These are phyloP conservation scores for Eristalinus sepulchralis DNA, from an alignment of 2,888 invertebrate species.

Conservation along the genomic window DNA sequence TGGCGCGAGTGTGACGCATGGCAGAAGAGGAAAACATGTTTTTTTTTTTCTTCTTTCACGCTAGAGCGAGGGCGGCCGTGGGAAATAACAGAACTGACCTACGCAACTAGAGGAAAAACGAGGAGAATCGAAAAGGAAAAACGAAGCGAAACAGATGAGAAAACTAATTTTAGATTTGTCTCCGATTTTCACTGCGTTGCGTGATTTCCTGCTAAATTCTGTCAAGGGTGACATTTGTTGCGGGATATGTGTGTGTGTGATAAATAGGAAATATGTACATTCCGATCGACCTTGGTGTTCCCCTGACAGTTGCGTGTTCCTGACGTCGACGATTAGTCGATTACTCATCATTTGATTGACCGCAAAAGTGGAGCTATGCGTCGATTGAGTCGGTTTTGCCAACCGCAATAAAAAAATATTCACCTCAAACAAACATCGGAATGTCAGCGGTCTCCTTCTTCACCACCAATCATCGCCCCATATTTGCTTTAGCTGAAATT, in stretches of 20 bases:
- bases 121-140: background rate
- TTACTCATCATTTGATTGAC: background rate
- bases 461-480: background rate
- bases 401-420: background rate
- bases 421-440: background rate
- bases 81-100: constrained; percentile 66
- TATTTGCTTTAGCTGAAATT: background rate
- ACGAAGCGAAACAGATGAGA: background rate
- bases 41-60: constrained; percentile 6
- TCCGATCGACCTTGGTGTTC: background rate
- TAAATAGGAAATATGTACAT: background rate
- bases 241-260: background rate
- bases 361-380: background rate
- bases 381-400: background rate
- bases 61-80: constrained; percentile 32
- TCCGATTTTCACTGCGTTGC: background rate
- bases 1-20: constrained; percentile 42
- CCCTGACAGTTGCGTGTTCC: too few relatives aligned
- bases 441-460: background rate
- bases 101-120: constrained; percentile 38
- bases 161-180: background rate
- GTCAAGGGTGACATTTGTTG: background rate
- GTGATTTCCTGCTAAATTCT: background rate
- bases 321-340: background rate
- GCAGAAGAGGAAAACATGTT: constrained; percentile 23